These are phyloP conservation scores for Myxocyprinus asiaticus DNA, from an alignment of 2,113 vertebrate genomes.

Conservation along the genomic window DNA sequence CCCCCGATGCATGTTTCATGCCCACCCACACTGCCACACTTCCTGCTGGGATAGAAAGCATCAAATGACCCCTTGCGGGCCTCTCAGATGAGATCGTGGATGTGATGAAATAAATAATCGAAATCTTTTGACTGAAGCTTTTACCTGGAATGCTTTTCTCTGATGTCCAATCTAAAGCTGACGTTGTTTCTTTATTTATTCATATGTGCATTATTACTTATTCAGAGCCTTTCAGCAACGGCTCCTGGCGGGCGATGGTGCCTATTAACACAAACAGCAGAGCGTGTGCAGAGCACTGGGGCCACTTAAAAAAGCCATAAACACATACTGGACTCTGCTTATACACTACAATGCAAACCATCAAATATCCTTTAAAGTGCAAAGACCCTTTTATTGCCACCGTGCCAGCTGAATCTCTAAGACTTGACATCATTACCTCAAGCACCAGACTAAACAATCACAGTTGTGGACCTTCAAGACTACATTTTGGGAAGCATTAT, in stretches of 20 bases:
- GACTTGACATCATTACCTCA: neutral
- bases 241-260: constrained; percentile 23
- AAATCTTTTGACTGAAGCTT: constrained; percentile 33
- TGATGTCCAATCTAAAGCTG: constrained; percentile 41
- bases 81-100: constrained; percentile 25
- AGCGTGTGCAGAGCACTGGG: constrained; percentile 1
- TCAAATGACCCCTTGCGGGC: neutral
- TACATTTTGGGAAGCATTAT: neutral
- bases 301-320: constrained; percentile 18
- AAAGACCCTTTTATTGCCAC: neutral
- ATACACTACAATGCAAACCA: neutral
- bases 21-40: constrained; percentile 15
- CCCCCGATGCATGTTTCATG: constrained; percentile 50
- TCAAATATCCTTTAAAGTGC: constrained; percentile 12
- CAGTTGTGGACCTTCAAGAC: neutral
- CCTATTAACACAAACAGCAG: constrained; percentile 36
- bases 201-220: constrained; percentile 51
- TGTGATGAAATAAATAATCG: constrained; percentile 47
- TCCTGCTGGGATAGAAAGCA: constrained; percentile 26
- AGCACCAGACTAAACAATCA: neutral
- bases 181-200: constrained; percentile 54
- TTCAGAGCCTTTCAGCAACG: constrained; percentile 37
- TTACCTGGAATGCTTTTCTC: constrained; percentile 22
- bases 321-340: neutral
- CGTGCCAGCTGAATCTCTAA: neutral